These are phyloP conservation scores for Drosophila lacicola DNA, from an alignment of 2,888 invertebrate genomes.

Conservation along the genomic window DNA sequence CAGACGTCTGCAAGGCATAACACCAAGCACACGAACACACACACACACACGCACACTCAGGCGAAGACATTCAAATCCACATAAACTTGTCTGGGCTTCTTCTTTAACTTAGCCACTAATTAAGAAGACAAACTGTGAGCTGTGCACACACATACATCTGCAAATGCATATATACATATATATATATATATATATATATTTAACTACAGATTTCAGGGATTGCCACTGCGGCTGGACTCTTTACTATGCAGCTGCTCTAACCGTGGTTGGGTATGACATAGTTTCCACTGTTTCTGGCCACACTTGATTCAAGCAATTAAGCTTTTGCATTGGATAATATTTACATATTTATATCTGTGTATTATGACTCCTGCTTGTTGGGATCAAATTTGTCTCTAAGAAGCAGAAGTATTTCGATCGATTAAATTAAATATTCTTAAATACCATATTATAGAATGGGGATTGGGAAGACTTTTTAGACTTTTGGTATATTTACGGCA, in stretches of 20 bases:
- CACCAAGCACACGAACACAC: conserved; percentile 11
- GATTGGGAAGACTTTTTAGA: too few species aligned
- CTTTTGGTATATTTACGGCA: too few species aligned
- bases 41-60: conserved; percentile 7
- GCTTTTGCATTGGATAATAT: background rate
- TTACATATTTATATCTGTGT: background rate
- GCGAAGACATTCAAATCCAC: conserved; percentile 25
- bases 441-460: too few species aligned
- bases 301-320: conserved; percentile 8
- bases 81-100: conserved; percentile 29
- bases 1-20: conserved; percentile 19
- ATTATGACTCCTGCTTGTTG: background rate
- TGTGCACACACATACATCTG: conserved; percentile 19
- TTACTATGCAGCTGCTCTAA: conserved; percentile 1
- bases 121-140: conserved; percentile 74
- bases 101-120: conserved; percentile 71
- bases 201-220: conserved; percentile 32
- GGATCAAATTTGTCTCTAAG: background rate
- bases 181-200: conserved; percentile 30
- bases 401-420: background rate
- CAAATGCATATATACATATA: conserved; percentile 2
- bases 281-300: conserved; percentile 24
- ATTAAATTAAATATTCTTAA: background rate
- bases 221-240: background rate
- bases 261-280: conserved; percentile 4